Evolutionary conservation across 2,113 vertebrate species (phyloP), one percentile per base, ranked within the genome.

Genomic region (Trichechus manatus): DNA sequence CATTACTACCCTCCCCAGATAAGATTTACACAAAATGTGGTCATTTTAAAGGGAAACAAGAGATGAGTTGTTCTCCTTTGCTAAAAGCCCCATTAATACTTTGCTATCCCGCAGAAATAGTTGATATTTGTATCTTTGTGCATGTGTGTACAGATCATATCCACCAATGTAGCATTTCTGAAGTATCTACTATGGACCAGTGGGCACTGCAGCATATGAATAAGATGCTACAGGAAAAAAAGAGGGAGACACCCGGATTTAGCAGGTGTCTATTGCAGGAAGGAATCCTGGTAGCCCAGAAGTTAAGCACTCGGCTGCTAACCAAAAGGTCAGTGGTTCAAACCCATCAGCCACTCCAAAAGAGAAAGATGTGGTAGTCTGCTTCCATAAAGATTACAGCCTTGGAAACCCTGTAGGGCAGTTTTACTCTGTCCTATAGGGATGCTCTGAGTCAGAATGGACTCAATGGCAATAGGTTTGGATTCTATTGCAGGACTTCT

Each of bases 21-120:
- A 33, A 84, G 64, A 80, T 44, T 75, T 61, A 74, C 39, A 78
- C n/a, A 88, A 87, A 95, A 36, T 25, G 25, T 33, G 20, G 87
- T 66, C 87, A 68, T 78, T 66, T 91, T 78, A 59, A 85, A 80
- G 36, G n/a, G 50, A 93, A 93, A 74, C 23, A 74, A 78, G 83
- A 66, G 53, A 85, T 53, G 5, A 85, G 1, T 39, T 68, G 5
- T 47, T 88, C 63, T 81, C 33, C 36, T 64, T 83, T 94, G 42
- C 56, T 59, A 50, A 61, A 91, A 93, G 27, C 19, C 66, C 20
- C 23, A n/a, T 31, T 50, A 17, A 25, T 50, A 82, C 47, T 68
- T 72, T 39, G 42, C 3, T 23, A 7, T 66, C 77, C 14, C 81
- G 25, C 5, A 56, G 31, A 80, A 94, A 42, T 36, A 27, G 56